Evolutionary conservation across 1,140 invertebrate species (phyloP), one percentile per base, ranked within the genome.

Genomic region (Eubasilissa regina): DNA sequence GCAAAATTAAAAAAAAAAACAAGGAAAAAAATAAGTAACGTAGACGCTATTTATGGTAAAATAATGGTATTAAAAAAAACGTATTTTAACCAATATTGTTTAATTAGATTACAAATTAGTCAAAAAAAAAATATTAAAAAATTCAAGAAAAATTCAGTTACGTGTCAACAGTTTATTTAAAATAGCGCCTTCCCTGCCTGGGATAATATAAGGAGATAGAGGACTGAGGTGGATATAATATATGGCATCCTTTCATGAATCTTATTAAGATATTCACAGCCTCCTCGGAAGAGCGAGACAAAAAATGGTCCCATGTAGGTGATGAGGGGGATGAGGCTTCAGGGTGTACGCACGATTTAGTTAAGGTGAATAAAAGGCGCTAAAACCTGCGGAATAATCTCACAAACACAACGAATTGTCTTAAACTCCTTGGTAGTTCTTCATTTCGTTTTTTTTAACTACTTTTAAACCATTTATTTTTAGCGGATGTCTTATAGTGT

Each of bases 201-300:
- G 89, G 89, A 89, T 89, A 89, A 89, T 89, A 89, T 89, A 89
- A 89, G 87, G 86, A 89, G 88, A 89, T 89, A 89, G 88, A 89
- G 87, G 88, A 89, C 87, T 87, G 87, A 86, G 90, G 25, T 87
- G 90, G 90, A 91, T 91, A 91, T 92, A 92, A 92, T 91, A 92
- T 92, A 92, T 91, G 89, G 90, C 89, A 89, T 90, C 91, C 91
- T 92, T 92, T 92, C 91, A 92, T 92, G 91, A 92, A 92, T 92
- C 91, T 92, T 92, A 92, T 92, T 92, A 92, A 92, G 91, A 92
- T 92, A 92, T 92, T 91, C 90, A 87, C 87, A 82, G 84, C 84
- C 86, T 70, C 17, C 19, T 84, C 85, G 75, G 56, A 74, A 45
- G 62, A 75, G 75, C 64, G 85, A 85, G 73, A 47, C 84, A 82